Percentiles rank a stretch among this genome's conserved stretches.
These are phyloP conservation scores for Chloroceryle inda DNA, from an alignment of 2,797 vertebrate species.

Conservation along the genomic window DNA sequence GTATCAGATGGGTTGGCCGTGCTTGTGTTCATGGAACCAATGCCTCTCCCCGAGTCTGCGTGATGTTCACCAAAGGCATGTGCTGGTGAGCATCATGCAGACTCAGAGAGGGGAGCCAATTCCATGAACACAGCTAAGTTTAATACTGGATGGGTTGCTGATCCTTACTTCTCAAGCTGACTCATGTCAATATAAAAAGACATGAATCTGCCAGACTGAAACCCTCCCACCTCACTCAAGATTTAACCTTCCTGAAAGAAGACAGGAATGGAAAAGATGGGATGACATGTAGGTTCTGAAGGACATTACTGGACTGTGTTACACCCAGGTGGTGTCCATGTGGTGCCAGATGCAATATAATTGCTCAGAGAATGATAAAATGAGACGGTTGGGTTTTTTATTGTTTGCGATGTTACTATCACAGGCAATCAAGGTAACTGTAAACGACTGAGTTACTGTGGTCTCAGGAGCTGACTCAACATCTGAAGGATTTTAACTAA, in stretches of 20 bases:
- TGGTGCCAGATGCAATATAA: neutral
- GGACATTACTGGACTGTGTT: neutral
- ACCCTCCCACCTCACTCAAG: neutral
- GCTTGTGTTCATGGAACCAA: neutral
- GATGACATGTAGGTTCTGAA: neutral
- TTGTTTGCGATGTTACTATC: neutral
- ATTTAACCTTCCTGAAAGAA: neutral
- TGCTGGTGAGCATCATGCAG: neutral
- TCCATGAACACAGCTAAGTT: fast-evolving
- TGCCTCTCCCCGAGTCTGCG: neutral
- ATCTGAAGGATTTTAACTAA: conserved; percentile 4
- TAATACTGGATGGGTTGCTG: neutral
- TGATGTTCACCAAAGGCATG: neutral
- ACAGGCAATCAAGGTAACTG: neutral
- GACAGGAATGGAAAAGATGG: neutral
- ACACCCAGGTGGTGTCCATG: neutral
- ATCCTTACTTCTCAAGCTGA: neutral
- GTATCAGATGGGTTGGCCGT: neutral
- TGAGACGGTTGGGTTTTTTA: neutral
- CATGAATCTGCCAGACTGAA: neutral
- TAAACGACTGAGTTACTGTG: neutral
- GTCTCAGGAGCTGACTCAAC: conserved; percentile 8
- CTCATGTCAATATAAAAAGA: neutral
- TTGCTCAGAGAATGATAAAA: neutral
- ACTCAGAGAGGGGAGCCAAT: neutral